Evolutionary conservation across 2,888 invertebrate species (phyloP).

Genomic region (Girardia tigrina): DNA sequence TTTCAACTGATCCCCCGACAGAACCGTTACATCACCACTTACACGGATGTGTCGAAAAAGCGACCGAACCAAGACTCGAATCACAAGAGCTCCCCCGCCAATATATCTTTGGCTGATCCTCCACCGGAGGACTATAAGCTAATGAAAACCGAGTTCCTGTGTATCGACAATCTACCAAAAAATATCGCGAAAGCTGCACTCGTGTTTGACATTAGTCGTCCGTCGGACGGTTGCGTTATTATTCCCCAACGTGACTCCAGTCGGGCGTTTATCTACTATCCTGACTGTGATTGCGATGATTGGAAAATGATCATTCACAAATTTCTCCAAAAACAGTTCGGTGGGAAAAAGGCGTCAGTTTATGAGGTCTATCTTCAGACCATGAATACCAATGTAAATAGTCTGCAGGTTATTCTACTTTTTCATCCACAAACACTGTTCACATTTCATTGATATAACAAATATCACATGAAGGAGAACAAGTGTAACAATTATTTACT

Average conservation of each 20-base stretch:
- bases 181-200: not conserved
- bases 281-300: not conserved
- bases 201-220: not conserved
- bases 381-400: not conserved
- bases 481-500: not conserved
- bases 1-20: not conserved
- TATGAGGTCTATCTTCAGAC: not conserved
- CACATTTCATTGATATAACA: too few species aligned
- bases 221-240: not conserved
- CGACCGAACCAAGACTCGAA: not conserved
- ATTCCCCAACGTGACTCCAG: conserved; percentile 2
- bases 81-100: not conserved
- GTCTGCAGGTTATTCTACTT: too few species aligned
- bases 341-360: not conserved
- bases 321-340: not conserved
- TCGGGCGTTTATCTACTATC: not conserved
- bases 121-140: not conserved
- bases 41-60: not conserved
- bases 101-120: not conserved
- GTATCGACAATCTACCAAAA: conserved; percentile 9
- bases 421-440: too few species aligned
- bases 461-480: too few species aligned
- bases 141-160: not conserved
- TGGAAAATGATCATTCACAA: not conserved
- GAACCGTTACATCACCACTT: not conserved